Evolutionary conservation across 2,888 invertebrate species (phyloP), one percentile per base, ranked within the genome.

Genomic region (Yponomeuta cagnagella): DNA sequence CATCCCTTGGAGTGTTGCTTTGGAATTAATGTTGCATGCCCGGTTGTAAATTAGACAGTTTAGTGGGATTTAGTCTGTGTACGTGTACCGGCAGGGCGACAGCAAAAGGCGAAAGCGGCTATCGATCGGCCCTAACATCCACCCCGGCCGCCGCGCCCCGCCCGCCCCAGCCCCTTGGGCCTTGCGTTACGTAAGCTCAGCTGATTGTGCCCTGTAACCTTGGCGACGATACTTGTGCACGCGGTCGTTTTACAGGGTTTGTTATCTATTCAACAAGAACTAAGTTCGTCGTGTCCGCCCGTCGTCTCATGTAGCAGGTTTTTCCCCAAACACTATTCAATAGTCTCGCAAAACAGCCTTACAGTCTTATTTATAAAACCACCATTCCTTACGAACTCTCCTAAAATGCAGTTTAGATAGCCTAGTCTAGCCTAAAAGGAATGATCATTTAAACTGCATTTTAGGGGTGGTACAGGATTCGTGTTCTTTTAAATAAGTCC

Each of bases 191-290:
- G 87, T 90, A 90, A 90, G 87, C 83, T 87, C 90, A 90, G 90
- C 90, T 90, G 90, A 90, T 90, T 89, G 85, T 86, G 85, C 87
- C 88, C 88, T 77, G 89, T 90, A 90, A 90, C 90, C 90, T 90
- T 90, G 89, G 82, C 84, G 87, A 90, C 89, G 83, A 82, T 83
- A 83, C 81, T 82, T 81, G 80, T 82, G 86, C 84, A 86, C 84
- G 84, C 83, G 79, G 75, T 76, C 76, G 77, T 75, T 76, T 75
- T 58, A 5, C 43, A 43, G 43, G 43, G 43, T 43, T 43, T 6
- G 43, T 43, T 43, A 43, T 43, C 43, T 43, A 43, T 43, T 43
- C 9, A 8, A 43, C 43, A 43, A 43, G 43, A 43, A 43, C 43
- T 43, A 43, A 8, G 9, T 43, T 8, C 9, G 8, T 43, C 43